Evolutionary conservation across 2,113 vertebrate species (phyloP).

Genomic region (Steatornis caripensis): DNA sequence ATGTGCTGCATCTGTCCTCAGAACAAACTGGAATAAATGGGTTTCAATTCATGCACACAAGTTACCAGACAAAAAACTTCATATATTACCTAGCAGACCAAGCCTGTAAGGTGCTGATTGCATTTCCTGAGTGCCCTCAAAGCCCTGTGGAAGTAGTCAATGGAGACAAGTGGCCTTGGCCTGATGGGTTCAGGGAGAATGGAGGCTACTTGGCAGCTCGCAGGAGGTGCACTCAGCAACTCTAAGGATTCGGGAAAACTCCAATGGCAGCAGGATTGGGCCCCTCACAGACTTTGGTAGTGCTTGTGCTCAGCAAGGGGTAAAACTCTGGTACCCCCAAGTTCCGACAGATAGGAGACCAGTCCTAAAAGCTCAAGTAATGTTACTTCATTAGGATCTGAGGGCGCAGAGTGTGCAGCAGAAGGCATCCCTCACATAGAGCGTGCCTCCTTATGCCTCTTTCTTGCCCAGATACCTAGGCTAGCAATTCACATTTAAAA

Average conservation of each 20-base stretch:
- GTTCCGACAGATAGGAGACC: conserved; percentile 2
- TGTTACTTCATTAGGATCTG: conserved; percentile 33
- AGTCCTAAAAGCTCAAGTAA: conserved; percentile 50
- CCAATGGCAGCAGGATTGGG: conserved; percentile 24
- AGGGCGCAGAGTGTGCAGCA: background rate
- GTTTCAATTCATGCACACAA: conserved; percentile 33
- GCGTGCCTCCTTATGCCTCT: background rate
- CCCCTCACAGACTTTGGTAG: background rate
- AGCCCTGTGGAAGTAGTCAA: background rate
- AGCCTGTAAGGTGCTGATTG: conserved; percentile 38
- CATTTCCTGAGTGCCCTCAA: conserved; percentile 33
- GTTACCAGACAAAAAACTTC: conserved; percentile 49
- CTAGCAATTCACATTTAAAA: conserved; percentile 56
- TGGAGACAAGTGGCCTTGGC: background rate
- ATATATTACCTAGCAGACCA: background rate
- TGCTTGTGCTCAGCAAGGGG: conserved; percentile 21
- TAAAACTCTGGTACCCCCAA: conserved; percentile 11
- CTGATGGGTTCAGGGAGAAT: background rate
- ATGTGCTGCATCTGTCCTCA: conserved; percentile 53
- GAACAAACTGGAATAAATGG: conserved; percentile 43
- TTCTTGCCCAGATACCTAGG: background rate
- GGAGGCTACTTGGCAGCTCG: background rate
- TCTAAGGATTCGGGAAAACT: background rate
- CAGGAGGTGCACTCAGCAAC: conserved; percentile 27
- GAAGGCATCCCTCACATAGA: background rate